Percentiles rank a stretch among this genome's conserved stretches.
These are phyloP conservation scores for Meriones unguiculatus DNA, from an alignment of 2,113 vertebrate species.

Conservation along the genomic window DNA sequence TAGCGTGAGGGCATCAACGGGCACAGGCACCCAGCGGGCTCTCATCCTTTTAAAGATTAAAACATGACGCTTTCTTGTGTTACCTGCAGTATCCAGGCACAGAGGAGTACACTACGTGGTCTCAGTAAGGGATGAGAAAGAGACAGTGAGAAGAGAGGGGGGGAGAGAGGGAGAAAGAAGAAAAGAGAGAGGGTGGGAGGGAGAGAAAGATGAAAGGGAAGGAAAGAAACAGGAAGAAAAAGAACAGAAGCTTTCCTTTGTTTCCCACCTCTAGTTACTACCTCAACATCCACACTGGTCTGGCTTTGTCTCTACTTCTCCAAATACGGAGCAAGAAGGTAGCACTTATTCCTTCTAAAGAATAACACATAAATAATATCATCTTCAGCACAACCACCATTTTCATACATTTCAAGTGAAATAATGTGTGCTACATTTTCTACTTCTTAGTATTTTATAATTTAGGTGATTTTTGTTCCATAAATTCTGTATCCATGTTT, in stretches of 20 bases:
- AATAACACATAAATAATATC: background rate
- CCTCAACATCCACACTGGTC: background rate
- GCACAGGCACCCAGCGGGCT: too few species aligned
- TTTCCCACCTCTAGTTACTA: background rate
- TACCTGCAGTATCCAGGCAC: background rate
- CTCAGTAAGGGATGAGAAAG: background rate
- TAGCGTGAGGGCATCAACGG: too few species aligned
- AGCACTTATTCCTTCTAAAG: background rate
- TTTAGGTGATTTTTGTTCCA: background rate
- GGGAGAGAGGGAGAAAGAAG: background rate
- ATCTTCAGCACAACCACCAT: background rate
- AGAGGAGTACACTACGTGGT: background rate
- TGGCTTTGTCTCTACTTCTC: background rate
- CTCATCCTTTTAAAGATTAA: background rate
- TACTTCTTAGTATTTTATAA: slow-evolving; percentile 1
- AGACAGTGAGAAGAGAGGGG: too few species aligned
- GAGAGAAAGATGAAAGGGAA: too few species aligned
- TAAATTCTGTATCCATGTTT: background rate
- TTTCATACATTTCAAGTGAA: slow-evolving; percentile 36
- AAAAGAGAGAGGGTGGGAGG: background rate
- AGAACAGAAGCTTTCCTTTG: background rate
- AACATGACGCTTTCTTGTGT: background rate
- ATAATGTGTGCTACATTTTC: background rate
- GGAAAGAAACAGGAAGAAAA: rapidly evolving
- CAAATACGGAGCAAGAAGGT: background rate